Base-by-base conservation (phyloP, 2,797 vertebrate species). In the Telmatherina bonti region DNA sequence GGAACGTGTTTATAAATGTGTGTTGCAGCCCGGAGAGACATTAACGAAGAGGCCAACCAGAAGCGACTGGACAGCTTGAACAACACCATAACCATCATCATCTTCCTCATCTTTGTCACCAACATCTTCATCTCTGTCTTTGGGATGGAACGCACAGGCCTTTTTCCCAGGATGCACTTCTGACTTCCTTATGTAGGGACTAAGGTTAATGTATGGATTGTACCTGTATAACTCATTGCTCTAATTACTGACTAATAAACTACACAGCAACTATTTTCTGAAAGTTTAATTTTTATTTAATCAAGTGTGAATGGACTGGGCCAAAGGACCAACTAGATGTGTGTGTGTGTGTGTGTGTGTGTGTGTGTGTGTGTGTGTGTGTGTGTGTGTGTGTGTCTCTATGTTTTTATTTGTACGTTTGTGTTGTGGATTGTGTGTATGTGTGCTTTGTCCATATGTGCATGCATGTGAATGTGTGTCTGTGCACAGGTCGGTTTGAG, bases 41-140 rank as follows among this genome's bases (percentile, higher is more conserved):
- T 98, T 73, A 97, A 92, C 0, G 91, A 96, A 0, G 91, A 95
- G 2, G 78, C 88, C 63, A 96, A 96, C 84, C 97, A 98, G 55
- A 94, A 92, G 69, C 87, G 74, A 15, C 92, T 98, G 64, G 92
- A 97, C 63, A 85, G 94, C 57, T 92, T 96, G 87, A 98, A 97
- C 93, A 97, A 97, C 0, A 33, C 82, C 2, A 88, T 93, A 41
- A 98, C 96, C 1, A 62, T 86, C n/a, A n/a, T n/a, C n/a, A n/a
- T n/a, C n/a, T n/a, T n/a, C n/a, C n/a, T n/a, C n/a, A n/a, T n/a
- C n/a, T 95, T 96, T 63, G 86, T 97, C 83, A 85, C 96, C 93
- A 98, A 97, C 79, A 91, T 98, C 89, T 96, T 97, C 90, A 97
- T 99, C 91, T 95, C 95, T 0, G 95, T 96, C 12, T 96, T 99